These are phyloP conservation scores for Danaus melanippus DNA, from an alignment of 1,140 invertebrate genomes.

Conservation along the genomic window DNA sequence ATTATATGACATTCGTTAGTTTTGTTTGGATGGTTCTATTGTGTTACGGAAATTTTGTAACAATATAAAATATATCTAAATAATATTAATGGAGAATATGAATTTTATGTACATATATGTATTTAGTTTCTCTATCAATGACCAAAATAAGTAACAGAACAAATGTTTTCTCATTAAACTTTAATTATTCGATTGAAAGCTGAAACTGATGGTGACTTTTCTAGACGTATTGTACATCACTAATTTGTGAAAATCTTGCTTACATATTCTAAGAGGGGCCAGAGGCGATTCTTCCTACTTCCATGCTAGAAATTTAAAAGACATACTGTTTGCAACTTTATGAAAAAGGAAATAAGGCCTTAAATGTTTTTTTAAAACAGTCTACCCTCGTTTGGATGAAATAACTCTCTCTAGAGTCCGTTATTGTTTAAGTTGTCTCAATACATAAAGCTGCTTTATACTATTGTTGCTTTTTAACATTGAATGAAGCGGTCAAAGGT, in stretches of 20 bases:
- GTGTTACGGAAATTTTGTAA: too few relatives aligned
- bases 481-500: not conserved
- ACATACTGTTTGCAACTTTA: not conserved
- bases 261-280: slow-evolving; percentile 21
- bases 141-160: too few relatives aligned
- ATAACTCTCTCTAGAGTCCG: slow-evolving; percentile 49
- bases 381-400: slow-evolving; percentile 24
- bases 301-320: slow-evolving; percentile 9
- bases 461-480: not conserved
- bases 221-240: slow-evolving; percentile 11
- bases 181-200: too few relatives aligned
- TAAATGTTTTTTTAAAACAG: not conserved
- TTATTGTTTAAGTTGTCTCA: slow-evolving; percentile 45
- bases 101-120: too few relatives aligned
- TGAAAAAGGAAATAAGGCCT: slow-evolving; percentile 3
- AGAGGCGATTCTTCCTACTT: not conserved
- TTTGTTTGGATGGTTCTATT: too few relatives aligned
- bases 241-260: slow-evolving; percentile 18
- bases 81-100: too few relatives aligned
- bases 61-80: too few relatives aligned
- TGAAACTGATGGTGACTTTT: slow-evolving; percentile 7
- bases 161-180: too few relatives aligned
- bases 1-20: too few relatives aligned
- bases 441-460: slow-evolving; percentile 20
- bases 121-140: too few relatives aligned